Base-by-base conservation (phyloP, 2,797 vertebrate species). In the Xyrichtys novacula region DNA sequence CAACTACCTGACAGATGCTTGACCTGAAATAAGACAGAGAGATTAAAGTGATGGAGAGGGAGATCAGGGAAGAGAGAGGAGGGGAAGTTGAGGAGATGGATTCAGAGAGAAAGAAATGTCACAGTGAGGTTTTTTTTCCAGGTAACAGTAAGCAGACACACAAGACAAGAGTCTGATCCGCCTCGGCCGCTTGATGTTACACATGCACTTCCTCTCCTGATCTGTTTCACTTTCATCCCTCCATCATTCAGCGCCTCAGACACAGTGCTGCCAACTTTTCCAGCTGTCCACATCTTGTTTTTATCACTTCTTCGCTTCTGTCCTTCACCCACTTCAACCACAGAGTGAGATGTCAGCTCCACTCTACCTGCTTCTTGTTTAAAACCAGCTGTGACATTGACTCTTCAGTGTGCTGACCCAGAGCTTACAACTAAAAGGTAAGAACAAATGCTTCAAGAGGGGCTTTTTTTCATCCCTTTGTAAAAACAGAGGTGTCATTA, bases 81-180 rank as follows among this genome's bases (percentile, higher is more conserved):
- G 36, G 36, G 14, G 36, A 16, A 10, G 29, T 17, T 6, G 40
- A 20, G 12, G 36, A 16, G 12, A 14, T 2, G 10, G 10, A 9
- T 5, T 14, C 5, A 46, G 5, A 25, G 12, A 69, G 39, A 74
- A 53, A 71, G 62, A 82, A 63, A 81, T 74, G 63, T 55, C 39
- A n/a, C 23, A 52, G 68, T 80, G 26, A 48, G 67, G 48, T 74
- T 68, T 71, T 68, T 8, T 8, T 32, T 65, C 48, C 83, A 86
- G 80, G 90, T 88, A 85, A 93, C 81, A 89, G 54, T 79, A 81
- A 76, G 81, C 92, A 93, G 90, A 87, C 81, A 11, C 52, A 40
- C 70, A 65, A 76, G 70, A 82, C 70, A 44, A 56, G 62, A 71
- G 78, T 76, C 44, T 28, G 19, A 38, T 70, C 47, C 25, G 52